Conservation (phyloP, 2,113 vertebrate genomes). For the Ictidomys tridecemlineatus region DNA sequence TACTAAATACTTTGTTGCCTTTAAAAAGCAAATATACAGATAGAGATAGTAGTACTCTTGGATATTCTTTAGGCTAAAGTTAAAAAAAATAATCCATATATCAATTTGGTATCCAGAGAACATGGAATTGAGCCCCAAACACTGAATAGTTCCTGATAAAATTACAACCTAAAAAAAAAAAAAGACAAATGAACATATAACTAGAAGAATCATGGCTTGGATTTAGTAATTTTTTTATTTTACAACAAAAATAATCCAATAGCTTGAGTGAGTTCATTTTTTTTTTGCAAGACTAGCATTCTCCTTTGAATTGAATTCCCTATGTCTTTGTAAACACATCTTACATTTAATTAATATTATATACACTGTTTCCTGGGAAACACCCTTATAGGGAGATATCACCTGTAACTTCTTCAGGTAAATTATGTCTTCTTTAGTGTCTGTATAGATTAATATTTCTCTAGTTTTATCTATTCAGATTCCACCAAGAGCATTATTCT, state of each 20-base stretch:
- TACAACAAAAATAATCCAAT: background rate
- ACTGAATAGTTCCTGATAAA: background rate
- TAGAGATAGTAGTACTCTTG: background rate
- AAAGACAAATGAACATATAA: background rate
- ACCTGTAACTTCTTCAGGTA: background rate
- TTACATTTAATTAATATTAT: background rate
- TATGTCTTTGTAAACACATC: background rate
- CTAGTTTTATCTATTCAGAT: conserved; percentile 44
- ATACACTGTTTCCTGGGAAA: background rate
- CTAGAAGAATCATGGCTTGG: background rate
- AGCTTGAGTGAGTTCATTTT: background rate
- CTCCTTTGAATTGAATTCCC: background rate
- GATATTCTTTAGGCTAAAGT: conserved; percentile 6
- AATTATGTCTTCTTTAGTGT: background rate
- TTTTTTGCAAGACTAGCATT: background rate
- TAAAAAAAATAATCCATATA: background rate
- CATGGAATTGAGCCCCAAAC: background rate
- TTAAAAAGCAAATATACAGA: background rate
- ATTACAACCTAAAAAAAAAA: background rate
- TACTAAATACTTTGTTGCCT: background rate
- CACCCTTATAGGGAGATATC: background rate
- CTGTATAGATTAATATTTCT: background rate
- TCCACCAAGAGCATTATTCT: conserved; percentile 12
- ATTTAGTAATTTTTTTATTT: conserved; percentile 1
- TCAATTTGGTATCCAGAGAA: background rate